phyloP scores from a whole-genome alignment of 1,140 invertebrate species.

The Gerris buenoi region DNA sequence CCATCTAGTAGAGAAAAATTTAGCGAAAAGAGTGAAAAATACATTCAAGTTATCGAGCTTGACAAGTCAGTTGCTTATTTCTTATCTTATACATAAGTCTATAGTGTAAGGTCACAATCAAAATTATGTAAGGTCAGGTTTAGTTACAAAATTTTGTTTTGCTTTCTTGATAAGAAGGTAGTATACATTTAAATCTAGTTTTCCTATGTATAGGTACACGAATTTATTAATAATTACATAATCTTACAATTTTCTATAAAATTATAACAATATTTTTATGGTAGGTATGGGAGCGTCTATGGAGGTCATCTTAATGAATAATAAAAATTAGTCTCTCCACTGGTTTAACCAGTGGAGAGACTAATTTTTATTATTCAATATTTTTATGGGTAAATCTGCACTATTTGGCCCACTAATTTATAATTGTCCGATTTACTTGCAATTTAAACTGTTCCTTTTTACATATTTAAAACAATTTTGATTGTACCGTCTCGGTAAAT shows the following conservation, averaged over 20 bases:
- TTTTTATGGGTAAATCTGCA: too few species aligned
- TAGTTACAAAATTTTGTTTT: not conserved
- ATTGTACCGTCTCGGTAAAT: not conserved
- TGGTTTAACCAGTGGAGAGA: too few species aligned
- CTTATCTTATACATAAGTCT: not conserved
- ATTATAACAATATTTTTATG: too few species aligned
- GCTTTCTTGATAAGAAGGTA: not conserved
- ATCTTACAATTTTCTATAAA: too few species aligned
- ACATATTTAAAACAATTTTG: not conserved
- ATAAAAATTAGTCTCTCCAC: too few species aligned
- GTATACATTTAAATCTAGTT: not conserved
- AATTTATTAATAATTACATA: too few species aligned
- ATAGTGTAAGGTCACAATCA: not conserved
- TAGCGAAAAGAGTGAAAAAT: not conserved
- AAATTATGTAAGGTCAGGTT: not conserved
- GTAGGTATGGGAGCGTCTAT: too few species aligned
- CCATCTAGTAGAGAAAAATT: not conserved
- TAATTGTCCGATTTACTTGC: too few species aligned
- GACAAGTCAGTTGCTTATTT: not conserved
- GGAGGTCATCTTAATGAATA: too few species aligned
- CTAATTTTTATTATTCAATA: too few species aligned
- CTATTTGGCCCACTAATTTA: too few species aligned
- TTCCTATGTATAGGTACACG: not conserved
- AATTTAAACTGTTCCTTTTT: too few species aligned
- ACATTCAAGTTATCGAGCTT: not conserved